Evolutionary conservation across 2,797 vertebrate species (phyloP).

Genomic region (Euthynnus affinis): DNA sequence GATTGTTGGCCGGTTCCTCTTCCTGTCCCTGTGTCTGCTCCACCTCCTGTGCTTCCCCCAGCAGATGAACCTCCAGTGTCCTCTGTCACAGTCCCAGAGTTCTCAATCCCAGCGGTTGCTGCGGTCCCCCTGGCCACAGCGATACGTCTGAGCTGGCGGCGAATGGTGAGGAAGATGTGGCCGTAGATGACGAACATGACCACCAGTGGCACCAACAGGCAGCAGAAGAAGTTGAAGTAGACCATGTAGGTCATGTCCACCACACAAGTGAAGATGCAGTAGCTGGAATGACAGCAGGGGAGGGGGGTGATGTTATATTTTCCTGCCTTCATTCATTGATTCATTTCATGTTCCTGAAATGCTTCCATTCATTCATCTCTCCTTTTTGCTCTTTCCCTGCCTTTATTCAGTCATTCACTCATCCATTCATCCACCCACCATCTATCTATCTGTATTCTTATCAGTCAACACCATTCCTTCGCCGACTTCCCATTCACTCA

Average conservation of each 20-base stretch:
- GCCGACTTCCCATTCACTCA: background rate
- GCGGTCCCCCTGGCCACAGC: constrained; percentile 59
- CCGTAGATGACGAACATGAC: constrained; percentile 90
- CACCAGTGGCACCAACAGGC: constrained; percentile 87
- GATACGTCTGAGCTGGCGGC: constrained; percentile 87
- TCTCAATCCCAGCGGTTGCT: background rate
- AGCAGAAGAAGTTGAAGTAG: constrained; percentile 92
- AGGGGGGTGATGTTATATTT: background rate
- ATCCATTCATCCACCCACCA: no score
- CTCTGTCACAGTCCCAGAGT: background rate
- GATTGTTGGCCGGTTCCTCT: background rate
- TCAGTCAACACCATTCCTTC: background rate
- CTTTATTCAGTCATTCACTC: background rate
- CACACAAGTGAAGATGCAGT: constrained; percentile 90
- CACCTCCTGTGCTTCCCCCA: background rate
- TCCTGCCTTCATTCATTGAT: background rate
- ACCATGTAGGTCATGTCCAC: constrained; percentile 93
- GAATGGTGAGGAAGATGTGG: constrained; percentile 91
- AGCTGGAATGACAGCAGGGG: constrained; percentile 33
- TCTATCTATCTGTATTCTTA: background rate
- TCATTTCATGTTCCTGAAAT: no score
- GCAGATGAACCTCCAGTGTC: background rate
- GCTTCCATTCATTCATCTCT: no score
- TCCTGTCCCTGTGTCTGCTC: background rate
- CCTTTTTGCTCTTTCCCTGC: no score